Base-by-base conservation (phyloP, 1,140 invertebrate species). In the Ceratitis capitata region DNA sequence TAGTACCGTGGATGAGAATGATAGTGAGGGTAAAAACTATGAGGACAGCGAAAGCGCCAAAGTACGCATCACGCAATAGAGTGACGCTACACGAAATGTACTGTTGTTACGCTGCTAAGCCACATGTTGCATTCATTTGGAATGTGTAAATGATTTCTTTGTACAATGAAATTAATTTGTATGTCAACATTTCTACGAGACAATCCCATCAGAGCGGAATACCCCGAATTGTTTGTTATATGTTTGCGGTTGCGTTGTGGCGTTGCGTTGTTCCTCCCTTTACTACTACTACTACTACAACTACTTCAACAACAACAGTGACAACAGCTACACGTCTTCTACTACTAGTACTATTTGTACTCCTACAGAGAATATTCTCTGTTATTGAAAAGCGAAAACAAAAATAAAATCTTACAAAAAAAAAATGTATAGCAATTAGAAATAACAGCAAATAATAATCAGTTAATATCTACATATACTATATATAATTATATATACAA, bases 1-100 rank as follows among this genome's bases (percentile, higher is more conserved):
- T 16, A 5, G 61, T 82, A 86, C 85, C 42, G 83, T 56, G 10
- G 85, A 88, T 51, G 88, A 88, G 10, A 84, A 88, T 35, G 88
- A 89, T 49, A 86, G 88, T 53, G 90, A 89, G 35, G 87, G 88
- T 90, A 90, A 90, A 87, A 90, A 90, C 86, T 90, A 91, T 87
- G 89, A 90, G 87, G 88, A 91, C 87, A 91, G 90, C 87, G 90
- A 91, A 87, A 91, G 88, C 86, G 89, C 90, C 86, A 91, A 91
- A 91, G 90, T 91, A 89, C 90, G 90, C 85, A 86, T 91, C 69
- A 91, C 91, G 86, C 90, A 91, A 88, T 91, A 91, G 87, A 87
- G 12, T 45, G 69, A 23, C 35, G 16, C 69, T 14, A 45, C n/a
- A 45, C 7, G 69, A 45, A 78, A 78, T 78, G 35, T 78, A n/a